Conservation (phyloP, 92 coral and sea anemone species). For the Bergia sp. region DNA sequence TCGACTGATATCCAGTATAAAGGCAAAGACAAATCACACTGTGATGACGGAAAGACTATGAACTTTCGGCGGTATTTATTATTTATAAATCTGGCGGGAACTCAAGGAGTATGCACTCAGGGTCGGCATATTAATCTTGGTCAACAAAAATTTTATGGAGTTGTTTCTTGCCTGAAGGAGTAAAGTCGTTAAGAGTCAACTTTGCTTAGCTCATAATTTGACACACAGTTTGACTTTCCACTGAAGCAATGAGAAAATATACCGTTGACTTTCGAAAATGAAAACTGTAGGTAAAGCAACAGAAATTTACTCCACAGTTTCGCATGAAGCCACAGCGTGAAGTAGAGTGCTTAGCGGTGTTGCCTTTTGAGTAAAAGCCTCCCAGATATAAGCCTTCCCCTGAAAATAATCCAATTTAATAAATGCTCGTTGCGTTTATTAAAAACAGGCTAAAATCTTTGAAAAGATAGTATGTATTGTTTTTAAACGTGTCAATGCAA, state of each 20-base stretch:
- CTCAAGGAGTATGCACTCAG: not conserved
- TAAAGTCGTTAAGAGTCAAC: not conserved
- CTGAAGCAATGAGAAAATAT: too few species aligned
- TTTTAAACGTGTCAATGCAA: not conserved
- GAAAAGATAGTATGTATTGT: not conserved
- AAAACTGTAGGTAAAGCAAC: too few species aligned
- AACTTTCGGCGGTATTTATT: not conserved
- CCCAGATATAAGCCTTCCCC: not conserved
- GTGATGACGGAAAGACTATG: too few species aligned
- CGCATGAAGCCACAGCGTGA: not conserved
- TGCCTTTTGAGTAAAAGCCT: not conserved
- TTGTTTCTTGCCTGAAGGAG: not conserved
- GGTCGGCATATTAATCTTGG: too few species aligned
- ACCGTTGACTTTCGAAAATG: too few species aligned
- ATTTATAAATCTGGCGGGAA: not conserved
- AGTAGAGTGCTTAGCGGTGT: not conserved
- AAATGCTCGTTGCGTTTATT: not conserved
- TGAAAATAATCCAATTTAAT: not conserved
- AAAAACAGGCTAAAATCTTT: not conserved
- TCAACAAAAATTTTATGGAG: too few species aligned
- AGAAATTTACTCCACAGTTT: too few species aligned
- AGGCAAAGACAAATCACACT: too few species aligned
- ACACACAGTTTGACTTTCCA: too few species aligned
- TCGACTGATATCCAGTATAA: too few species aligned
- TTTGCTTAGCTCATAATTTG: not conserved